phyloP scores from a whole-genome alignment of 37 sponge, comb jelly and placozoan species.

The Geodia barretti region DNA sequence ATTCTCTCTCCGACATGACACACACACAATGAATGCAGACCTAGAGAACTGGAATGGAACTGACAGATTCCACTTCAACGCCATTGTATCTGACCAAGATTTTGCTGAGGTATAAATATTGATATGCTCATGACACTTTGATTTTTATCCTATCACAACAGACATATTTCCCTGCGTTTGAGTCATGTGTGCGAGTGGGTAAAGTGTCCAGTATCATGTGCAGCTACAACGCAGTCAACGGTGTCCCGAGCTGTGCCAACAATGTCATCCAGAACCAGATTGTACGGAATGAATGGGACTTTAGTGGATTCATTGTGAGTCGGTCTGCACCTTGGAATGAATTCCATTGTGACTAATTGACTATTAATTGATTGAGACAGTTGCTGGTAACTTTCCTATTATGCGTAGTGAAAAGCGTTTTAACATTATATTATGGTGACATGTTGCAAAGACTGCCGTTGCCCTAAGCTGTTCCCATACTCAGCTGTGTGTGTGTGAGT shows the following conservation, averaged over 20 bases:
- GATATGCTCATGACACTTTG: not conserved
- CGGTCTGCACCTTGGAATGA: no score
- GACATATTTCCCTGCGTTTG: conserved; percentile 68
- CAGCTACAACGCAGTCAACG: conserved; percentile 85
- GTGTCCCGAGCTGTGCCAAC: conserved; percentile 80
- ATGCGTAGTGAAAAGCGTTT: no score
- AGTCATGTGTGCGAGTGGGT: conserved; percentile 62
- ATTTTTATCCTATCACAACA: not conserved
- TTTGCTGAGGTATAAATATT: conserved; percentile 51
- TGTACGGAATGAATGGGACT: conserved; percentile 66
- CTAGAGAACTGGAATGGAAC: conserved; percentile 72
- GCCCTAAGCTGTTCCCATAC: no score
- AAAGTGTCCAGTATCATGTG: conserved; percentile 70
- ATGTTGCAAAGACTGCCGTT: no score
- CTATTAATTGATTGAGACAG: no score
- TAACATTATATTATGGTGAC: no score
- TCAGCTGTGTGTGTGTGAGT: no score
- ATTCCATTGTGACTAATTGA: no score
- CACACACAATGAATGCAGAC: conserved; percentile 47
- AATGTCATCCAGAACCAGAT: conserved; percentile 67
- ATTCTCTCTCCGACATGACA: no score
- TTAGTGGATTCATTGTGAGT: conserved; percentile 67
- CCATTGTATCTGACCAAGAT: conserved; percentile 61
- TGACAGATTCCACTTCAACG: conserved; percentile 63
- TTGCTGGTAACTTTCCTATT: no score